Evolutionary conservation across 2,113 vertebrate species (phyloP).

Genomic region (Callopanchax toddi): DNA sequence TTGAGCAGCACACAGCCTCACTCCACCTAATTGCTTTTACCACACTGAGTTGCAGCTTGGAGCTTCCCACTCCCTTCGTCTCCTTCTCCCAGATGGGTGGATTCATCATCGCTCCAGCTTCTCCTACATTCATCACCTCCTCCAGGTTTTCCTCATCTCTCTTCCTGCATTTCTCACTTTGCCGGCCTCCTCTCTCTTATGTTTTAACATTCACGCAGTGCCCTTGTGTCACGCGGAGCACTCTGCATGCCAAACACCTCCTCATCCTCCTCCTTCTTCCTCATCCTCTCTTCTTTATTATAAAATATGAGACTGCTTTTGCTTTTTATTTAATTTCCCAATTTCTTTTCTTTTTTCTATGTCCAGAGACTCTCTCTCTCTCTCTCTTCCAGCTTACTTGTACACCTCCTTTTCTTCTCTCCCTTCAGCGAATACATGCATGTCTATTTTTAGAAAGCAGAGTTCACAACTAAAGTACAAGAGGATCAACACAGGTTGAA

Average conservation of each 20-base stretch:
- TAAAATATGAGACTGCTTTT: neutral
- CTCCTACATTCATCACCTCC: conserved; percentile 60
- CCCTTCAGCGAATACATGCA: conserved; percentile 1
- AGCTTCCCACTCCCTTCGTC: conserved; percentile 39
- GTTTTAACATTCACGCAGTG: conserved; percentile 66
- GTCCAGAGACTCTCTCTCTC: neutral
- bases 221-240: conserved; percentile 49
- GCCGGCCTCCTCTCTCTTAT: conserved; percentile 24
- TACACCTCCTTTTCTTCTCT: neutral
- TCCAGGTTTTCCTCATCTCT: conserved; percentile 43
- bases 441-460: conserved; percentile 1
- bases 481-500: conserved; percentile 23
- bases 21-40: conserved; percentile 17
- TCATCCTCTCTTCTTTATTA: neutral
- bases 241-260: conserved; percentile 51
- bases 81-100: conserved; percentile 35
- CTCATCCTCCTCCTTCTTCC: conserved; percentile 10
- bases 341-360: conserved; percentile 1
- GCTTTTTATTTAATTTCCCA: neutral
- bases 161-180: conserved; percentile 15
- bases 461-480: conserved; percentile 27
- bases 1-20: conserved; percentile 2
- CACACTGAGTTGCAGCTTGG: conserved; percentile 26
- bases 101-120: conserved; percentile 32
- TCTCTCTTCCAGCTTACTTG: neutral